Evolutionary conservation across 2,797 vertebrate genomes (phyloP), one percentile per base, ranked within the genome.

Genomic region (Ficedula albicollis): DNA sequence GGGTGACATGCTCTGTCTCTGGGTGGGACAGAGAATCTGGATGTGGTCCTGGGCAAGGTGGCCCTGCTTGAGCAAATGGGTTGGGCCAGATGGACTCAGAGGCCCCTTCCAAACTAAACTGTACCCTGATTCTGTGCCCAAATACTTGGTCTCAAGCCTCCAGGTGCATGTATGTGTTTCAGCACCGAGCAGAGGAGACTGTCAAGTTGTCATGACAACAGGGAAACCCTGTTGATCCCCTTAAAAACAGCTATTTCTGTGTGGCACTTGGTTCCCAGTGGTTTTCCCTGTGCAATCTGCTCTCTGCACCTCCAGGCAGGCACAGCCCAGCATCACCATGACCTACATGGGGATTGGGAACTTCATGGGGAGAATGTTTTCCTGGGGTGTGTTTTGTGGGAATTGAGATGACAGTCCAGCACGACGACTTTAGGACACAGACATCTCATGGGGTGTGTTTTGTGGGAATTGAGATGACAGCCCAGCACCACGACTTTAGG

Each of bases 121-220:
- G 3, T 15, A 12, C 39, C 18, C 1, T 23, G 19, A 29, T 4
- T 55, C 34, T 73, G 15, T 62, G 52, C 44, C 52, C 60, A 55
- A 64, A 89, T 4, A 38, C n/a, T 70, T 36, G 23, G 15, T 89
- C 70, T 70, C n/a, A 15, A 52, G 41, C 5, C 43, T 75, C 34
- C 58, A 73, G 73, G 73, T 84, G 23, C 0, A 0, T 29, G 78
- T 18, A 72, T 15, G 2, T 34, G 30, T 78, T 69, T 67, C 69
- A 60, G 52, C 68, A 63, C 13, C 7, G 44, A 72, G 60, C 39
- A 76, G 51, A 78, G 49, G 86, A 95, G 81, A 63, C 58, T 62
- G 44, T 41, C 64, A 83, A 15, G 93, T 96, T 95, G 95, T 89
- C 96, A 96, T 91, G 94, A 96, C 96, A 94, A 97, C 96, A 43